Evolutionary conservation across 1,140 invertebrate species (phyloP), one percentile per base, ranked within the genome.

Genomic region (Acromyrmex echinatior): DNA sequence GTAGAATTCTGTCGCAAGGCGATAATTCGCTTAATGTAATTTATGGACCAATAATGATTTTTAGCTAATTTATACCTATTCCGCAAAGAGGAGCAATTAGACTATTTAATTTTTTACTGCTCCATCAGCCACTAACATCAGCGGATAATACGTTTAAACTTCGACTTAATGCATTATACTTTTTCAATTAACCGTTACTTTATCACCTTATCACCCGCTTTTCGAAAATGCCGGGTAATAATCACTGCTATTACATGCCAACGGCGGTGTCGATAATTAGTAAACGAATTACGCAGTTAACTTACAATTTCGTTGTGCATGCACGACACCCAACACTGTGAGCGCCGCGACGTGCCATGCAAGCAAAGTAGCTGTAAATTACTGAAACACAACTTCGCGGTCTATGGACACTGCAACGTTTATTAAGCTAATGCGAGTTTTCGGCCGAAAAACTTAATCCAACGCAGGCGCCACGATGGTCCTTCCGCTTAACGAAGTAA

Each of bases 351-450:
- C 80, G 80, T 84, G 70, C 39, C 70, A 58, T 84, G 80, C 80
- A 76, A 84, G 70, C 58, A 51, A 76, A 84, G 71, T 84, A 62
- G 70, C 28, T 76, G 80, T 84, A 84, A 84, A 84, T 84, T 84
- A 84, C 70, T 39, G 70, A 84, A 84, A 84, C 80, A 62, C 70
- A 84, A 84, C 80, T 84, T 76, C n/a, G 70, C 56, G 80, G 80
- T 84, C 80, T 76, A 84, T 76, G 80, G 80, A 76, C 70, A 76
- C 80, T 45, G 70, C 25, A 70, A 62, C 70, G 80, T 84, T 84
- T 76, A 84, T 84, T 76, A 84, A 84, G 80, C 70, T 84, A 84
- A 84, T 63, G 80, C 70, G 45, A 60, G 80, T 84, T 76, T 84
- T 76, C n/a, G 18, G 56, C 39, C 45, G 56, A 84, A 84, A 84